Evolutionary conservation across 2,797 vertebrate genomes (phyloP), one percentile per base, ranked within the genome.

Genomic region (Micromesistius poutassou): DNA sequence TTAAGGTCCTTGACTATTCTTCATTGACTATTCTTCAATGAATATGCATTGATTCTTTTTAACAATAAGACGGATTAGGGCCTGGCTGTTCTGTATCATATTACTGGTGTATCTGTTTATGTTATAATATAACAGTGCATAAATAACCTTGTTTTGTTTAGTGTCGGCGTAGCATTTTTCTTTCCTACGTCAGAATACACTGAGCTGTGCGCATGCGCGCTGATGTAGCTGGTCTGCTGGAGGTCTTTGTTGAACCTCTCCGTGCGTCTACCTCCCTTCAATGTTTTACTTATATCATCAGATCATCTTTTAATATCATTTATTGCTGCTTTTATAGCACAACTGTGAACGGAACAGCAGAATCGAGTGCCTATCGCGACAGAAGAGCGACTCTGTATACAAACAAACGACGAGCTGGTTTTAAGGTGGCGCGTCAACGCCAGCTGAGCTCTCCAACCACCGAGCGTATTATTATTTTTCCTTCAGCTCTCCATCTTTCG

Each of bases 301-400:
- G 22, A 25, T 5, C 22, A 8, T 25, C 6, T 25, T 62, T 62
- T 62, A n/a, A 62, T 62, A 62, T 19, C 3, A 42, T 42, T 42
- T 42, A 38, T 42, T 13, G 10, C 6, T 8, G 22, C 22, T 19
- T 8, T 7, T 62, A n/a, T 62, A 62, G 5, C 68, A 19, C 13
- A 13, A 13, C 68, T 16, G 1, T 13, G 9, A 13, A 12, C 28
- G 68, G 16, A 96, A 95, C 75, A 95, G 95, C 33, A 95, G 95
- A 80, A 94, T 93, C 0, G 13, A 0, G 30, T 2, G 42, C 12
- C 62, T 0, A 16, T 78, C 70, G 40, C 78, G 76, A 83, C 79
- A 72, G 46, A 84, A 78, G 74, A 77, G 77, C 76, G 78, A 1
- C 40, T 40, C 28, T 86, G 90, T 85, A 89, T 88, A 91, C 84